Evolutionary conservation across 2,888 invertebrate genomes (phyloP).

Genomic region (Choreutis nemorana): DNA sequence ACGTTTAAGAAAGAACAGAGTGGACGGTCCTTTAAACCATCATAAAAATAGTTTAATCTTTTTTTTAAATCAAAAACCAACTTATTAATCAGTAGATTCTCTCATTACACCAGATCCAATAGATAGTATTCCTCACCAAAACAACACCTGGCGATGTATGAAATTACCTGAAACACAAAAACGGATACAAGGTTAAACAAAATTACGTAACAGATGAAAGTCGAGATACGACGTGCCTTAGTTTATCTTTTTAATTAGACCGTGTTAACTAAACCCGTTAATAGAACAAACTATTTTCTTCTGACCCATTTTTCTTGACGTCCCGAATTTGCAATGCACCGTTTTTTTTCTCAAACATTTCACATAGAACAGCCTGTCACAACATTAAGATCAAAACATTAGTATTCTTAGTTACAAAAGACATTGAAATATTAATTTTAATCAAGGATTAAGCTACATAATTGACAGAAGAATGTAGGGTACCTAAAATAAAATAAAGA

Average conservation of each 20-base stretch:
- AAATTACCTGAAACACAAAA: constrained; percentile 48
- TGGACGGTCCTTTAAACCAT: constrained; percentile 24
- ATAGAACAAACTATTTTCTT: constrained; percentile 47
- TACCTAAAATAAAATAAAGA: too few relatives aligned
- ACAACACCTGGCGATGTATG: too few relatives aligned
- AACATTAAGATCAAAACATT: constrained; percentile 31
- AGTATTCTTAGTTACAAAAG: constrained; percentile 29
- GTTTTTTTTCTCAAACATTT: constrained; percentile 37
- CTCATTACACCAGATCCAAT: constrained; percentile 10
- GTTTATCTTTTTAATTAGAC: constrained; percentile 41
- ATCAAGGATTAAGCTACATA: constrained; percentile 29
- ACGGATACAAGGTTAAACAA: constrained; percentile 7
- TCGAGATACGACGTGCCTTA: neutral
- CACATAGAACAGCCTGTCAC: constrained; percentile 50
- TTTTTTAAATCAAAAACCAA: too few relatives aligned
- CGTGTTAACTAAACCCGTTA: constrained; percentile 47
- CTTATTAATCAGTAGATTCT: too few relatives aligned
- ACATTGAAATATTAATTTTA: constrained; percentile 36
- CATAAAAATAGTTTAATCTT: too few relatives aligned
- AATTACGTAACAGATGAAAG: constrained; percentile 2
- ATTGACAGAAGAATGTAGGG: too few relatives aligned
- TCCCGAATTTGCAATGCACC: constrained; percentile 53
- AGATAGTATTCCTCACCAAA: constrained; percentile 19
- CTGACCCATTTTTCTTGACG: constrained; percentile 50
- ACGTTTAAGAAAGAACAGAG: constrained; percentile 17